A percentile compares a stretch with the other conserved stretches of the same genome.
Conservation (phyloP, 1,140 invertebrate genomes). For the Medauroidea extradentata region DNA sequence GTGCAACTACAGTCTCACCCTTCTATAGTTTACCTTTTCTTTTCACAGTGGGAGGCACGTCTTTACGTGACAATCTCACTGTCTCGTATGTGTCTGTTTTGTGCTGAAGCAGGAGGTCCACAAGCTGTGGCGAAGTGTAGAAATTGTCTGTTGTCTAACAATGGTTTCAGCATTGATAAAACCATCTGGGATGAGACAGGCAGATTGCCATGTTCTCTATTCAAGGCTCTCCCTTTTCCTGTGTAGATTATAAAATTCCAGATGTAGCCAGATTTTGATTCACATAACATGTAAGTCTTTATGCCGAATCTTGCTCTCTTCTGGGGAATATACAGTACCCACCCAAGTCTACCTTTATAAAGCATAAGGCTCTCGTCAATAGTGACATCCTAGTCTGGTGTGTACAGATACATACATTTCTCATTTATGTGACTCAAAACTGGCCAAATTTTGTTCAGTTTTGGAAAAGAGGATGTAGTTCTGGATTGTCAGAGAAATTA, state of each 20-base stretch:
- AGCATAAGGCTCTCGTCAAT: conserved; percentile 16
- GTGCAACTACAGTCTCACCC: neutral
- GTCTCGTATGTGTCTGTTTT: conserved; percentile 3
- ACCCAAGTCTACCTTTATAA: conserved; percentile 18
- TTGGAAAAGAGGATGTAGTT: too few relatives aligned
- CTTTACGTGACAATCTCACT: conserved; percentile 1
- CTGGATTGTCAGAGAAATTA: too few relatives aligned
- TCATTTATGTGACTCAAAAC: too few relatives aligned
- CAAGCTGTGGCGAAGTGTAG: neutral
- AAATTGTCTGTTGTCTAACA: too few relatives aligned
- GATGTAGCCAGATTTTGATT: conserved; percentile 1
- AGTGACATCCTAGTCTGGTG: conserved; percentile 1
- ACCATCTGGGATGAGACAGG: neutral
- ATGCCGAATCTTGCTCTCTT: conserved; percentile 18
- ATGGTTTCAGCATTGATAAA: neutral
- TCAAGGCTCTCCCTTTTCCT: conserved; percentile 5
- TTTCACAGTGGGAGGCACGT: neutral
- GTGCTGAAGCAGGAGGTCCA: neutral
- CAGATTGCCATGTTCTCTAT: neutral
- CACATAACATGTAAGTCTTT: conserved; percentile 12
- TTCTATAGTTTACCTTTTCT: conserved; percentile 1
- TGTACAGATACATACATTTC: neutral
- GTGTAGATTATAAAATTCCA: neutral
- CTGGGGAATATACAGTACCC: conserved; percentile 13
- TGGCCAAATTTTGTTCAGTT: too few relatives aligned